Evolutionary conservation across 2,888 invertebrate genomes (phyloP).

Genomic region (Hoplodrina blanda): DNA sequence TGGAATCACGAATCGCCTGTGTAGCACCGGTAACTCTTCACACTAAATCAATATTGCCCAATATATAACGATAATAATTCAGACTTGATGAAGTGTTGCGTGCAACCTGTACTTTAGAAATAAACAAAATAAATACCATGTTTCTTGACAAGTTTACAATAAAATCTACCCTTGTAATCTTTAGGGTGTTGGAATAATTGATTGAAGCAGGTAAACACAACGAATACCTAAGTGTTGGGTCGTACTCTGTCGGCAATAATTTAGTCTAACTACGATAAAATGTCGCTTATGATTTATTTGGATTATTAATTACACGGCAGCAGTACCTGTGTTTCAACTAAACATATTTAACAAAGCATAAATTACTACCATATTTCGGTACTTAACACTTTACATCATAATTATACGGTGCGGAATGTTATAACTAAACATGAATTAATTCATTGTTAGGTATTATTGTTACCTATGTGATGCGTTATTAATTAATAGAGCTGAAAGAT

Average conservation of each 20-base stretch:
- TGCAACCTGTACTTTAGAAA: conserved; percentile 15
- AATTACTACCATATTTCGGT: conserved; percentile 38
- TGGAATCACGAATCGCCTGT: background rate
- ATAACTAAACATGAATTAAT: conserved; percentile 25
- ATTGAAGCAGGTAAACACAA: conserved; percentile 38
- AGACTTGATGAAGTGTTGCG: conserved; percentile 33
- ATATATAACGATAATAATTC: background rate
- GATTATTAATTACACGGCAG: conserved; percentile 40
- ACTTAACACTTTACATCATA: conserved; percentile 34
- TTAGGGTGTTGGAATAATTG: conserved; percentile 53
- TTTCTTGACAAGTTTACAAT: conserved; percentile 39
- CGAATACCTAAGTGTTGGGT: conserved; percentile 20
- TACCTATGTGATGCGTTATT: background rate
- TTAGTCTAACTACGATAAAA: conserved; percentile 42
- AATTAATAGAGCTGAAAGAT: conserved; percentile 9
- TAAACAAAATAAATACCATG: conserved; percentile 32
- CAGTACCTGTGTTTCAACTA: conserved; percentile 27
- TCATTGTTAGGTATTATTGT: conserved; percentile 4
- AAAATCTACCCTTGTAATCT: conserved; percentile 53
- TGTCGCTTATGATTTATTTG: conserved; percentile 43
- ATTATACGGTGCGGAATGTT: conserved; percentile 38
- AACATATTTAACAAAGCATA: conserved; percentile 40
- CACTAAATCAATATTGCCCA: conserved; percentile 27
- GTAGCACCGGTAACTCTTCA: conserved; percentile 1
- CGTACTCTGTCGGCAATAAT: conserved; percentile 42